A percentile compares a stretch with the other conserved stretches of the same genome.
Evolutionary conservation across 2,888 invertebrate species (phyloP).

Genomic region (Lasioglossum lativentre): DNA sequence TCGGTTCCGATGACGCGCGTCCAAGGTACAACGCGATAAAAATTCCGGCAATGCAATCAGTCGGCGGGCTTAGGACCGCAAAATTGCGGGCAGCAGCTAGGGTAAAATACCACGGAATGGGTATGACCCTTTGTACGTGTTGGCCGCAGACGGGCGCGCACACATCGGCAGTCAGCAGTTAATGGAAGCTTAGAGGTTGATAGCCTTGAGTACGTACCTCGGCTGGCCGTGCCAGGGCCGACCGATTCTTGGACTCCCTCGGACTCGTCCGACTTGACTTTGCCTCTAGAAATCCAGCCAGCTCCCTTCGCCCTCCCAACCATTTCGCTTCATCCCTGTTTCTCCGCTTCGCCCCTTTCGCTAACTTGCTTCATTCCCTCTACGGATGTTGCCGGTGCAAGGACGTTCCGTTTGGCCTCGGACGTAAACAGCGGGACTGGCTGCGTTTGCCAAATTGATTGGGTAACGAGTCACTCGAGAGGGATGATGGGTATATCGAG

Average conservation of each 20-base stretch:
- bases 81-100: conserved; percentile 67
- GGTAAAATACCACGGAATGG: conserved; percentile 63
- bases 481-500: background rate
- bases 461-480: conserved; percentile 19
- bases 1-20: background rate
- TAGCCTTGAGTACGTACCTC: conserved; percentile 71
- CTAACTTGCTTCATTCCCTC: conserved; percentile 25
- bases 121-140: conserved; percentile 42
- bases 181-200: conserved; percentile 77
- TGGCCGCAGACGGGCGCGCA: conserved; percentile 29
- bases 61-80: conserved; percentile 67
- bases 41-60: conserved; percentile 65
- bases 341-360: conserved; percentile 27
- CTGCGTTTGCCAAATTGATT: conserved; percentile 50
- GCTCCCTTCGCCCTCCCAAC: conserved; percentile 45
- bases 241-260: conserved; percentile 62
- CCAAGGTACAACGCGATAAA: conserved; percentile 34
- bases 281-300: conserved; percentile 50
- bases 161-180: conserved; percentile 66
- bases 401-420: background rate
- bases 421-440: conserved; percentile 34
- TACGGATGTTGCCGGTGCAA: conserved; percentile 23
- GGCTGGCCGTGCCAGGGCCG: conserved; percentile 58
- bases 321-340: conserved; percentile 40
- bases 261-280: conserved; percentile 48